A percentile compares a stretch with the other conserved stretches of the same genome.
These are phyloP conservation scores for Podocnemis expansa DNA, from an alignment of 2,113 vertebrate species.

Conservation along the genomic window DNA sequence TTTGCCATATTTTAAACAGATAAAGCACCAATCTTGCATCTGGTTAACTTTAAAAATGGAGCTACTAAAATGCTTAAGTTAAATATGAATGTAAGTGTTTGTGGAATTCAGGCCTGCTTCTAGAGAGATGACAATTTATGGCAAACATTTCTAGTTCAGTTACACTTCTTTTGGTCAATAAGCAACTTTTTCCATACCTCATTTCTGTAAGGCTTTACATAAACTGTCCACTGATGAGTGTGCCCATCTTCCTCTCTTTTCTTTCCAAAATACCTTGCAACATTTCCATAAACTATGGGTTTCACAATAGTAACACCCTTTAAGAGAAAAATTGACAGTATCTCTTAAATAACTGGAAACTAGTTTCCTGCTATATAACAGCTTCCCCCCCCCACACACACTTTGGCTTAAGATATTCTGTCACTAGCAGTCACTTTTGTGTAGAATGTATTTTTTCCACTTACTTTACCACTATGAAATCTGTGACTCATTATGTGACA, in stretches of 20 bases:
- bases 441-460: not conserved
- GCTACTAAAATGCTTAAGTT: not conserved
- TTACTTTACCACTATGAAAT: not conserved
- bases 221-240: conserved; percentile 98
- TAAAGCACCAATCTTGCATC: not conserved
- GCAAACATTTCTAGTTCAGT: not conserved
- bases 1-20: not conserved
- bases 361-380: not conserved
- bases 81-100: not conserved
- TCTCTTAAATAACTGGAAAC: not conserved
- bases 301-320: conserved; percentile 98
- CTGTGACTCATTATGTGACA: not conserved
- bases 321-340: not conserved
- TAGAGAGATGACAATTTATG: not conserved
- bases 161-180: not conserved
- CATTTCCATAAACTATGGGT: conserved; percentile 96
- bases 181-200: conserved; percentile 79
- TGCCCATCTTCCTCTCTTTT: conserved; percentile 97
- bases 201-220: conserved; percentile 96
- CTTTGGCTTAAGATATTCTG: not conserved
- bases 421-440: not conserved
- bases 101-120: not conserved
- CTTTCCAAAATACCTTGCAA: conserved; percentile 97
- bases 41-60: not conserved
- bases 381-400: no score